Base-by-base conservation (phyloP, 1,140 invertebrate genomes). In the Heliconius hermathena region DNA sequence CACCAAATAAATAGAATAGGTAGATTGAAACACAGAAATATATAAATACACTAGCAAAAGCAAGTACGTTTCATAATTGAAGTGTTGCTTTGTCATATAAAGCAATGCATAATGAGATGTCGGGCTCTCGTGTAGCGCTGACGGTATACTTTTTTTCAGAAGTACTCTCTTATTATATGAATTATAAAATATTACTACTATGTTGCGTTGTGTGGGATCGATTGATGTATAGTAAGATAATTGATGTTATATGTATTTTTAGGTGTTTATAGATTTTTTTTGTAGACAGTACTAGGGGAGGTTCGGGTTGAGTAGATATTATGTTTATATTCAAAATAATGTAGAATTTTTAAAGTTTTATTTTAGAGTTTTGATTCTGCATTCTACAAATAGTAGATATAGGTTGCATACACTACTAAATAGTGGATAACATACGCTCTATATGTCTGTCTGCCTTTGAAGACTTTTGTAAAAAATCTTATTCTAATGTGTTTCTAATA, bases 71-170 rank as follows among this genome's bases (percentile, higher is more conserved):
- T 60, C n/a, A 60, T 60, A 60, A 60, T 60, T 60, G 54, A 60
- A 60, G 54, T 60, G 54, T 60, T 60, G 54, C 54, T 60, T 60
- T 60, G 54, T 60, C 54, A 52, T 52, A 60, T 60, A 60, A 60
- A 60, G 54, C n/a, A 60, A 60, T 22, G 54, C 54, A 60, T 60
- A 60, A 60, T 60, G 54, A 60, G 54, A 60, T 22, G 54, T 20
- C n/a, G 54, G 54, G 54, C 54, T 60, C 54, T 60, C 54, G 20
- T 60, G 54, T 11, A 3, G 20, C n/a, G 54, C 54, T 60, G 54
- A 60, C 54, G 54, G 20, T n/a, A 60, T 26, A 60, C 54, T 22
- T 60, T 22, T 60, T 60, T 60, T 8, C 54, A 60, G 20, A 60
- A 60, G 54, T 22, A n/a, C 54, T n/a, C 54, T 60, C n/a, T 60